A percentile compares a stretch with the other conserved stretches of the same genome.
Evolutionary conservation across 2,113 vertebrate species (phyloP).

Genomic region (Calidris pugnax): DNA sequence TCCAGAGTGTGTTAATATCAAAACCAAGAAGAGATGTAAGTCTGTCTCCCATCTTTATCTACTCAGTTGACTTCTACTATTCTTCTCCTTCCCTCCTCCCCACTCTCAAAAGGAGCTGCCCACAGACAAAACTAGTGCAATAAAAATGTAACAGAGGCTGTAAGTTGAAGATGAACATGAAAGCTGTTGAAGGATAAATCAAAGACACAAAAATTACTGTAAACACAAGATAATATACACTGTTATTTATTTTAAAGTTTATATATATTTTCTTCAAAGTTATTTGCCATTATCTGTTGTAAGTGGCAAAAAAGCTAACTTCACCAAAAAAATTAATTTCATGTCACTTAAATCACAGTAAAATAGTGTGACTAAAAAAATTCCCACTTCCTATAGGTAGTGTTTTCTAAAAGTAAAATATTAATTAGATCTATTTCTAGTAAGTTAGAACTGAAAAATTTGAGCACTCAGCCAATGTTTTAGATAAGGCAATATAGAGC

Average conservation of each 20-base stretch:
- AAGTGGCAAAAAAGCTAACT: not conserved
- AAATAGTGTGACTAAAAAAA: not conserved
- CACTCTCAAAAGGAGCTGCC: not conserved
- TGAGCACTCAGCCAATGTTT: not conserved
- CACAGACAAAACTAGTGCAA: not conserved
- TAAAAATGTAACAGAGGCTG: not conserved
- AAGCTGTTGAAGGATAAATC: not conserved
- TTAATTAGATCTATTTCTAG: not conserved
- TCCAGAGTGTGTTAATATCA: not conserved
- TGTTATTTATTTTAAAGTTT: not conserved
- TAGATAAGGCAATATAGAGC: not conserved
- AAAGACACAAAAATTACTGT: not conserved
- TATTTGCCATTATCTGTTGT: not conserved
- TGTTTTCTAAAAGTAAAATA: not conserved
- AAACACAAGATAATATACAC: not conserved
- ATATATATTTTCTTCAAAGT: not conserved
- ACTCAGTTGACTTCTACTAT: not conserved
- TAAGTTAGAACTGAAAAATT: not conserved
- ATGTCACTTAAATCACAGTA: not conserved
- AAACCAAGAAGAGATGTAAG: not conserved
- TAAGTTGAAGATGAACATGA: not conserved
- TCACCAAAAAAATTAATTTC: not conserved
- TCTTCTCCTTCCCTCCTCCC: not conserved
- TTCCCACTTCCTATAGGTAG: not conserved
- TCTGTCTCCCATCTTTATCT: not conserved